These are phyloP conservation scores for Brachyalestes nurse DNA, from an alignment of 2,797 vertebrate species.

Conservation along the genomic window DNA sequence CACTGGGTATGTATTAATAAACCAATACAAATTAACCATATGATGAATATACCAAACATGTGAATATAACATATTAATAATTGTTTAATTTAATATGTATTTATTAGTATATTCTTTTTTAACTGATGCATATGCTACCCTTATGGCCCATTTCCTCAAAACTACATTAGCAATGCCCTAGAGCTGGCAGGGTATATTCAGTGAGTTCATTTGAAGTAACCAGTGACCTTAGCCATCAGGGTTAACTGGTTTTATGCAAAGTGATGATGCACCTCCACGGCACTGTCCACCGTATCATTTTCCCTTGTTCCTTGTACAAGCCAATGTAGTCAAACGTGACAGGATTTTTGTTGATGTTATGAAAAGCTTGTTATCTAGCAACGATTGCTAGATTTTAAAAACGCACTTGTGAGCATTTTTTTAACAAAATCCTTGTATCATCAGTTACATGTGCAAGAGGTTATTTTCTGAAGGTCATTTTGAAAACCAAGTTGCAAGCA, in stretches of 20 bases:
- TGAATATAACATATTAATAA: too few species aligned
- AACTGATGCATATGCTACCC: too few species aligned
- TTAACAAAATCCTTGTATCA: neutral
- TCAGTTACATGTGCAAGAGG: neutral
- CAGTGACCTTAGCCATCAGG: neutral
- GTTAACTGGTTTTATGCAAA: neutral
- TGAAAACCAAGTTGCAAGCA: neutral
- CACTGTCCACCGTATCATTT: neutral
- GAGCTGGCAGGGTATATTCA: neutral
- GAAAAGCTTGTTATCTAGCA: neutral
- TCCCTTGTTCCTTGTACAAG: too few species aligned
- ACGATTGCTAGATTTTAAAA: neutral
- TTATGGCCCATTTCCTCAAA: too few species aligned
- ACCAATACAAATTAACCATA: too few species aligned
- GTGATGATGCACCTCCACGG: neutral
- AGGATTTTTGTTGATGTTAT: neutral
- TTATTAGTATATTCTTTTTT: too few species aligned
- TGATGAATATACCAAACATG: too few species aligned
- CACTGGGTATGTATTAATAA: too few species aligned
- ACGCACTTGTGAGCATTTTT: neutral
- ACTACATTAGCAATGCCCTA: too few species aligned
- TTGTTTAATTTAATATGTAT: too few species aligned
- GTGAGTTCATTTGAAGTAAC: neutral
- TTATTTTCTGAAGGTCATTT: constrained; percentile 8
- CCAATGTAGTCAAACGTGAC: too few species aligned